Conservation (phyloP, 53 echinoderm and acorn worm species). For the Temnopleurus reevesii region DNA sequence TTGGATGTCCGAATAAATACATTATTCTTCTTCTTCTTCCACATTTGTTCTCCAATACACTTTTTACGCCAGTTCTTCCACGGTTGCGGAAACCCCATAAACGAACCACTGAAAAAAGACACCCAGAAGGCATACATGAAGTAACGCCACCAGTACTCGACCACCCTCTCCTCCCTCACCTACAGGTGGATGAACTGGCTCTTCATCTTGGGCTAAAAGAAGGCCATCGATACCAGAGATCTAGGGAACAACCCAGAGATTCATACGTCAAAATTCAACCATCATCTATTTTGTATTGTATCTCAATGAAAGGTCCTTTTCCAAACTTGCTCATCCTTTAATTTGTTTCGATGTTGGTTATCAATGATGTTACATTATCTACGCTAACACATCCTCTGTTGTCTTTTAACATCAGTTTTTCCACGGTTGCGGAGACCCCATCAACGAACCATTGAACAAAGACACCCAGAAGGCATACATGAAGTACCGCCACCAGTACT, state of each 20-base stretch:
- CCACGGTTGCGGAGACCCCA: constrained; percentile 21
- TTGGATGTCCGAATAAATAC: too few relatives aligned
- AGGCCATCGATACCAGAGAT: constrained; percentile 75
- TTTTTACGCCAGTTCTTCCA: neutral
- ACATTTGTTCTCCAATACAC: too few relatives aligned
- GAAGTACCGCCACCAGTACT: constrained; percentile 76
- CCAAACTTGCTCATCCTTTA: too few relatives aligned
- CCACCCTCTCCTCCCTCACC: constrained; percentile 66
- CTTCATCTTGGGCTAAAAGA: constrained; percentile 77
- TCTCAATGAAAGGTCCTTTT: too few relatives aligned
- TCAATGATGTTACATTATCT: too few relatives aligned
- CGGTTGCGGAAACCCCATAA: constrained; percentile 12
- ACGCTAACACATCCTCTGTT: too few relatives aligned
- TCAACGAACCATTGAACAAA: constrained; percentile 25
- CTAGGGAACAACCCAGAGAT: constrained; percentile 79
- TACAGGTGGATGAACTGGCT: constrained; percentile 98
- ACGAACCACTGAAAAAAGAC: constrained; percentile 55
- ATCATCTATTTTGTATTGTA: too few relatives aligned
- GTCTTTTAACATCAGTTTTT: neutral
- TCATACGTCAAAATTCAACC: constrained; percentile 77
- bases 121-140: constrained; percentile 71
- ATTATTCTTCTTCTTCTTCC: too few relatives aligned
- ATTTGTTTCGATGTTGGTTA: too few relatives aligned
- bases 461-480: constrained; percentile 75
- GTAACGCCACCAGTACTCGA: constrained; percentile 78